phyloP scores from a whole-genome alignment of 2,113 vertebrate genomes.

The Marmota flaviventris region DNA sequence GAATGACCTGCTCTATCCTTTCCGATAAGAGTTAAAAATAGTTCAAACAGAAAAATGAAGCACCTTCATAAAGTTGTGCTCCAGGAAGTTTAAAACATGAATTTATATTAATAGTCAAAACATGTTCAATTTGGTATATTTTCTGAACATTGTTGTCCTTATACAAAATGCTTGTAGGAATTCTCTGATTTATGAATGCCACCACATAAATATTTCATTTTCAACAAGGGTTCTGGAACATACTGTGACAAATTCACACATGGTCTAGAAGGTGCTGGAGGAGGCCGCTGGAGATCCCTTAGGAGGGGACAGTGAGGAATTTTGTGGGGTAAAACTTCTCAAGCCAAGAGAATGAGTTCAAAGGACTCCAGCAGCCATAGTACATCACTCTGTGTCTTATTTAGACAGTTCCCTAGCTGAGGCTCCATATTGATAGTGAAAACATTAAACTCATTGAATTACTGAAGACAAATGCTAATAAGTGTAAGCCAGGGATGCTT shows the following conservation, averaged over 20 bases:
- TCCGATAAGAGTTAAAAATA: background rate
- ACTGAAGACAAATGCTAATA: background rate
- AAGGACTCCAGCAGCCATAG: accelerated
- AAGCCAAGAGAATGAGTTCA: background rate
- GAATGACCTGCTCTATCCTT: background rate
- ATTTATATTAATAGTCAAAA: background rate
- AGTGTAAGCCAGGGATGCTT: background rate
- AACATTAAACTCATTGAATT: background rate
- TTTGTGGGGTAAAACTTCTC: background rate
- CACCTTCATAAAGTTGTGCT: background rate
- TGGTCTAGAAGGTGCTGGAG: background rate
- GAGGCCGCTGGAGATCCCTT: background rate
- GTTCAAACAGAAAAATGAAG: background rate
- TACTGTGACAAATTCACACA: background rate
- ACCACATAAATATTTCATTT: background rate
- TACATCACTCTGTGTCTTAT: background rate
- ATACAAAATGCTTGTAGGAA: background rate
- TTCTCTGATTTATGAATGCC: background rate
- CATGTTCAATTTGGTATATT: background rate
- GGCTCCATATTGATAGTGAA: background rate
- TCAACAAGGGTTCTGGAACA: background rate
- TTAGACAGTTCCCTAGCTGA: background rate
- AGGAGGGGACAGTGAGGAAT: background rate
- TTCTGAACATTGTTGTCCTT: background rate
- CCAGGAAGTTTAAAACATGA: background rate